Base-by-base conservation (phyloP, 35 echinoderm and acorn worm genomes). In the Eucidaris tribuloides region DNA sequence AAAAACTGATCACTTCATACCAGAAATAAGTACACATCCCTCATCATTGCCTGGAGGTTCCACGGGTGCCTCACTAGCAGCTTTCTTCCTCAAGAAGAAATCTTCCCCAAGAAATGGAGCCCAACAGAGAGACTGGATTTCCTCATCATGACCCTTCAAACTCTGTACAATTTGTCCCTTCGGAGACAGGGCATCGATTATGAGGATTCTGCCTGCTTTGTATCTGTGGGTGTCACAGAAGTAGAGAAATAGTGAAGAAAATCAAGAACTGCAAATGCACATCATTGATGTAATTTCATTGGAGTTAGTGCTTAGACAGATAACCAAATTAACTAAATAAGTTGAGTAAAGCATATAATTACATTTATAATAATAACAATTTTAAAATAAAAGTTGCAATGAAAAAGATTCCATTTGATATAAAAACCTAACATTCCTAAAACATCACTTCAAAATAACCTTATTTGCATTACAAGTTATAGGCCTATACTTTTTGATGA, bases 81-180 rank as follows among this genome's bases (percentile, higher is more conserved):
- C 33, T 81, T 66, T 81, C 56, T 82, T 74, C n/a, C 20, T 37
- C 17, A 79, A 32, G 30, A 17, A 80, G 24, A 70, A 64, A 50
- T 82, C 81, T 63, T 92, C 89, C 24, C 90, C 90, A 43, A 50
- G 45, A 31, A 39, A 42, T 65, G 91, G 91, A n/a, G 86, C 89
- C 96, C 96, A 99, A 32, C 80, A 65, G 35, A 99, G 46, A 40
- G 91, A 92, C 2, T 93, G 96, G 20, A 99, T 62, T 30, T 93
- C 90, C 63, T 99, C 91, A 40, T 97, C 91, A 65, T 99, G 96
- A 44, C 96, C 90, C 64, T 91, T 86, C 46, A 99, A 46, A 32
- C 68, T 79, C 15, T 83, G 88, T 2, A 99, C 7, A 24, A 99
- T 84, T 14, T 54, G 63, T 9, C 74, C 87, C 42, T 85, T 90